These are phyloP conservation scores for Acanthisitta chloris DNA, from an alignment of 2,113 vertebrate genomes.

Conservation along the genomic window DNA sequence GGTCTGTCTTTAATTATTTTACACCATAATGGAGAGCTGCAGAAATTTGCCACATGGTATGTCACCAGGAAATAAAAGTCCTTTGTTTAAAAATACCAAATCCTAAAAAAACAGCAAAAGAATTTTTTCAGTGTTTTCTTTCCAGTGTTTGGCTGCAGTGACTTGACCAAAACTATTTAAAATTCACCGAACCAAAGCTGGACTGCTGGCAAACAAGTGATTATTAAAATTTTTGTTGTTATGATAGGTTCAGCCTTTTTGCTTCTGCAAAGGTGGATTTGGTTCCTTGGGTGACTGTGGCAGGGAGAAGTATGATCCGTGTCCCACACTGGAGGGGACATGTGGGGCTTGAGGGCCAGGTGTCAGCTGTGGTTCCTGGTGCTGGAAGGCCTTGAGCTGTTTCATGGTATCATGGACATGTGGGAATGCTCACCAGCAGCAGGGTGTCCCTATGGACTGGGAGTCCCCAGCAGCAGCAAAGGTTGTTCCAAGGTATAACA, in stretches of 20 bases:
- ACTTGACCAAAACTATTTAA: background rate
- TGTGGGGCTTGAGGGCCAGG: background rate
- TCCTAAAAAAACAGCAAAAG: background rate
- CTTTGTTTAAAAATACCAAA: background rate
- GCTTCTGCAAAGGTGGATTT: background rate
- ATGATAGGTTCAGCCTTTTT: background rate
- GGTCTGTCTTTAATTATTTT: background rate
- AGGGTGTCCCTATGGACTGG: background rate
- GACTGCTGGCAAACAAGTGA: background rate
- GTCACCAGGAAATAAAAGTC: background rate
- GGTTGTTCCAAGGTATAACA: background rate
- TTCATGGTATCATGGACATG: fast-evolving
- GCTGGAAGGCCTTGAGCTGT: background rate
- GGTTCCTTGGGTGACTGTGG: background rate
- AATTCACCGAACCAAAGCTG: background rate
- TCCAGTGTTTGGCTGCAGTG: background rate
- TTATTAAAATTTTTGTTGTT: background rate
- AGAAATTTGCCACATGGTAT: background rate
- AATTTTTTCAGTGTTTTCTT: background rate
- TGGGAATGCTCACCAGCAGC: background rate
- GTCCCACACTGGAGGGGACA: background rate
- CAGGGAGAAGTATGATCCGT: background rate
- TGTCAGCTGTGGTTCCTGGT: background rate
- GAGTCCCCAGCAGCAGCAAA: background rate
- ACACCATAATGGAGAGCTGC: background rate